These are phyloP conservation scores for Leptinotarsa rubiginosa DNA, from an alignment of 2,888 invertebrate genomes.

Conservation along the genomic window DNA sequence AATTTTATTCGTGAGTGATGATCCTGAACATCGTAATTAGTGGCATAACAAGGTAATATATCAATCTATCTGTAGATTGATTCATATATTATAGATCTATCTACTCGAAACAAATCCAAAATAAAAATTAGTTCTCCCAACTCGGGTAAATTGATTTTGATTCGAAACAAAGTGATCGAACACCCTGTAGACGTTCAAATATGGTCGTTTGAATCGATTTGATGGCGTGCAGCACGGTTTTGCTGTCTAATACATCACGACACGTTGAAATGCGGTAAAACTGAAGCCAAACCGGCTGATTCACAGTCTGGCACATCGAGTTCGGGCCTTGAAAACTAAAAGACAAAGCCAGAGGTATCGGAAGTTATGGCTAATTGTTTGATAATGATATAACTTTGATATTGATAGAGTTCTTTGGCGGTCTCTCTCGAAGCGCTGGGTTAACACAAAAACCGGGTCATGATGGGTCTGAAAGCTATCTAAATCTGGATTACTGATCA, in stretches of 20 bases:
- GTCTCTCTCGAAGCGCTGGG: neutral
- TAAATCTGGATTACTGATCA: too few species aligned
- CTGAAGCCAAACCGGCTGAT: conserved; percentile 29
- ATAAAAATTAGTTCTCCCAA: too few species aligned
- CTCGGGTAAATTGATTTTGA: too few species aligned
- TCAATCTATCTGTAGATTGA: too few species aligned
- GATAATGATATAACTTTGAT: conserved; percentile 23
- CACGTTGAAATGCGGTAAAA: conserved; percentile 49
- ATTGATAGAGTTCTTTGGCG: conserved; percentile 6
- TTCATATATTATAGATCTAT: too few species aligned
- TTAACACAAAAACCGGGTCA: neutral
- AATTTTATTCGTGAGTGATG: too few species aligned
- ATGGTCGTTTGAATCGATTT: conserved; percentile 47
- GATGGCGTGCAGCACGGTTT: conserved; percentile 50
- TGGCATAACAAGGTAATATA: too few species aligned
- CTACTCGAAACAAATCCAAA: too few species aligned
- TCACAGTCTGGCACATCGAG: conserved; percentile 33
- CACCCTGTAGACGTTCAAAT: conserved; percentile 22
- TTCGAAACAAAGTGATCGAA: too few species aligned
- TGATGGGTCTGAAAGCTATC: neutral
- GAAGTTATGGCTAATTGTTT: conserved; percentile 14
- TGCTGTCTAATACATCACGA: conserved; percentile 48
- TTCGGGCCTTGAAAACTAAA: conserved; percentile 11
- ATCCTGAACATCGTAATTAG: too few species aligned
- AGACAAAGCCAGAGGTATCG: conserved; percentile 14